Conservation (phyloP, 2,888 invertebrate species). For the Mesorhabditis belari region DNA sequence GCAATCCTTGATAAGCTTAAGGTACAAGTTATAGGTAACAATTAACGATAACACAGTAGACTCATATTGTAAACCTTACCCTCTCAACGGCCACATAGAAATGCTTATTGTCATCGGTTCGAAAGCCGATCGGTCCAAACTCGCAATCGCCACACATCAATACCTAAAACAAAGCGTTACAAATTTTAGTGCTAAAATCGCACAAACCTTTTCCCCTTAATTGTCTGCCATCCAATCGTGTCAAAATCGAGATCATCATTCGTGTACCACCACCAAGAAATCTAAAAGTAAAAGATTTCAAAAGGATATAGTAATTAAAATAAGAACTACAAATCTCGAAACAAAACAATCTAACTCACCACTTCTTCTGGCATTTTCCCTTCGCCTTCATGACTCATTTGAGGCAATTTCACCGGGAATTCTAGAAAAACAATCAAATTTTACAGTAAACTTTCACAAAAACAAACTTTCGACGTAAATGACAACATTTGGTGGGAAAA, state of each 20-base stretch:
- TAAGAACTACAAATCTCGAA: background rate
- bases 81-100: slow-evolving; percentile 40
- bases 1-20: too few species aligned
- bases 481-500: slow-evolving; percentile 37
- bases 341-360: background rate
- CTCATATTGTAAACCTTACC: slow-evolving; percentile 17
- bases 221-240: slow-evolving; percentile 43
- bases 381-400: slow-evolving; percentile 19
- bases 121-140: slow-evolving; percentile 38
- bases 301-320: background rate
- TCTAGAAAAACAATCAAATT: slow-evolving; percentile 5
- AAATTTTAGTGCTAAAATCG: background rate
- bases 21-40: too few species aligned
- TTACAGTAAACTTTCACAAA: background rate
- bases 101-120: slow-evolving; percentile 30
- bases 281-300: slow-evolving; percentile 1
- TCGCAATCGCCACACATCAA: slow-evolving; percentile 44
- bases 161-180: slow-evolving; percentile 4
- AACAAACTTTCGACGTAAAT: slow-evolving; percentile 25
- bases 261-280: slow-evolving; percentile 41
- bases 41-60: background rate
- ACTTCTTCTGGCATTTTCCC: slow-evolving; percentile 5
- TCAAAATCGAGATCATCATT: slow-evolving; percentile 39
- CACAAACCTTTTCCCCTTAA: slow-evolving; percentile 30
- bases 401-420: slow-evolving; percentile 15